A percentile compares a stretch with the other conserved stretches of the same genome.
Evolutionary conservation across 2,113 vertebrate species (phyloP).

Genomic region (Callocephalon fimbriatum): DNA sequence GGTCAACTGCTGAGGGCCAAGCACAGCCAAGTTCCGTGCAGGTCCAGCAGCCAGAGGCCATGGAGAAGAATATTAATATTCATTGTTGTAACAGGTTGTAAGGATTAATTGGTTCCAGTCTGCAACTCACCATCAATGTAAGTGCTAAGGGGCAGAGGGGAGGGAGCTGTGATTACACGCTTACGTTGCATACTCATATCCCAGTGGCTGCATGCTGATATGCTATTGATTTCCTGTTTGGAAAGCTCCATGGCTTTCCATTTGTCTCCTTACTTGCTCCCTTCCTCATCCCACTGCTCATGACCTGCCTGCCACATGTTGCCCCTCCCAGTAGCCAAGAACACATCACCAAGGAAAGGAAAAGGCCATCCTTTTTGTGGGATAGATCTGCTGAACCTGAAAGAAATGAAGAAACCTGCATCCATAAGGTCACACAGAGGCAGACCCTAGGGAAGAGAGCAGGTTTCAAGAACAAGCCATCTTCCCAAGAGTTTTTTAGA

Average conservation of each 20-base stretch:
- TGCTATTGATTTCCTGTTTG: conserved; percentile 41
- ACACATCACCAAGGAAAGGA: neutral
- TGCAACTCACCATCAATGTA: neutral
- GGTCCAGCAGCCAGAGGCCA: neutral
- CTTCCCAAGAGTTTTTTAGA: neutral
- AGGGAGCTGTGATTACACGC: conserved; percentile 18
- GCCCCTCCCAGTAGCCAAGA: neutral
- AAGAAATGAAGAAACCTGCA: neutral
- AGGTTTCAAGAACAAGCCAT: neutral
- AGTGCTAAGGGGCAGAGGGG: conserved; percentile 13
- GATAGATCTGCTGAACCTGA: neutral
- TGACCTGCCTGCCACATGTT: neutral
- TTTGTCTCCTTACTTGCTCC: neutral
- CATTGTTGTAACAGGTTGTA: conserved; percentile 21
- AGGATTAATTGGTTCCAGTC: conserved; percentile 48
- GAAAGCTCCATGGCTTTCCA: neutral
- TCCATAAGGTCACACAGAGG: neutral
- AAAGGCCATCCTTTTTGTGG: neutral
- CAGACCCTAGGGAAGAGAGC: neutral
- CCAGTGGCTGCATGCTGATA: neutral
- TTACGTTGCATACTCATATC: conserved; percentile 18
- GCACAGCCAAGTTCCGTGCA: neutral
- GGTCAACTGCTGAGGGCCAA: neutral
- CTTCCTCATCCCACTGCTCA: neutral
- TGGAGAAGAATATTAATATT: conserved; percentile 32